Evolutionary conservation across 2,797 vertebrate genomes (phyloP), one percentile per base, ranked within the genome.

Genomic region (Parauchenoglanis ngamensis): DNA sequence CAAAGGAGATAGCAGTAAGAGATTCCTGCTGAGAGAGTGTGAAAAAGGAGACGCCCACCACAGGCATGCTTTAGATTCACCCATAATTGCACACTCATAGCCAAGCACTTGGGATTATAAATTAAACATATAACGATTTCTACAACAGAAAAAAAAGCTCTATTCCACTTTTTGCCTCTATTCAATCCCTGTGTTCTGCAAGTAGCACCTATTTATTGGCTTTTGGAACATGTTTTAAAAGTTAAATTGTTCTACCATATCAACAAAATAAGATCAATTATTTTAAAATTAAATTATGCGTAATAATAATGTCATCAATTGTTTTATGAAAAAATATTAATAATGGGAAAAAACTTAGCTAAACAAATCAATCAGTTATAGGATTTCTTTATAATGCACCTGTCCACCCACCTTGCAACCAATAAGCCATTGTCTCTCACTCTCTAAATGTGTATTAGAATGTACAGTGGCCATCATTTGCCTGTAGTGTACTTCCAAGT

Each of bases 1-100:
- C 67, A 90, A 81, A 87, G 85, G 77, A 54, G 83, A 81, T n/a
- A 73, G 79, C 83, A 84, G 78, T 78, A 80, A 89, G 44, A 57
- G 44, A 63, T 40, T 87, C 86, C 88, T 77, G 85, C 84, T 86
- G 86, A 56, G 86, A 85, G 63, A 54, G 35, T 59, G 59, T 68
- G 83, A 72, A 88, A 44, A 79, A 40, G 44, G 56, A 81, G 76
- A 52, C 52, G 5, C 67, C 65, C 83, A 85, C 83, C 65, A 73
- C n/a, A 40, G 65, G 67, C 56, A 63, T 31, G 21, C 44, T 61
- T 63, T 57, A 88, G 54, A 52, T 59, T 76, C 67, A 19, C 49
- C 35, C 59, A 67, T 25, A 67, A 65, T 21, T 56, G 63, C 46
- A 70, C 44, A 49, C 57, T 49, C 11, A 59, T 46, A 63, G 40